Percentiles rank a stretch among this genome's conserved stretches.
Conservation (phyloP, 2,113 vertebrate genomes). For the Heptranchias perlo region DNA sequence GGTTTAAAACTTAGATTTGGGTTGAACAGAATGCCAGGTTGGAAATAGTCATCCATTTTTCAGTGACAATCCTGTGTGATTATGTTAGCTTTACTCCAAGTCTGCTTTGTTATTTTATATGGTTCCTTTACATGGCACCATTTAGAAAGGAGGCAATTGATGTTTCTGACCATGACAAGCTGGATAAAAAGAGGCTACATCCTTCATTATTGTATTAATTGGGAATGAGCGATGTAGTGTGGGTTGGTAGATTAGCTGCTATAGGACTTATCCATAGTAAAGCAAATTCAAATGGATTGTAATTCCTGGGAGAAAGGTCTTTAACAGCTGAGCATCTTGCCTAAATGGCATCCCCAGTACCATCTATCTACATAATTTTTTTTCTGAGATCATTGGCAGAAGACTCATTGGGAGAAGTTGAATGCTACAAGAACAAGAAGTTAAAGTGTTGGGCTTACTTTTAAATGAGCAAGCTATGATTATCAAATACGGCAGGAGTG, state of each 20-base stretch:
- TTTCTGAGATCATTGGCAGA: neutral
- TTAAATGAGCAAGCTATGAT: neutral
- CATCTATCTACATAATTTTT: neutral
- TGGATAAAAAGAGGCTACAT: neutral
- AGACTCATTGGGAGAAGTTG: neutral
- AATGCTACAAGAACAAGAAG: neutral
- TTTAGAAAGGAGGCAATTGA: neutral
- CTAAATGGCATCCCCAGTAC: neutral
- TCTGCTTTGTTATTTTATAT: neutral
- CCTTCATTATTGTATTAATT: neutral
- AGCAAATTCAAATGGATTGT: constrained; percentile 27
- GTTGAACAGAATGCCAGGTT: neutral
- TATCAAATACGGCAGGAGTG: neutral
- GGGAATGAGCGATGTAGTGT: neutral
- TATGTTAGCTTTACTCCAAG: neutral
- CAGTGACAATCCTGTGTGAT: neutral
- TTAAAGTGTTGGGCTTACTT: neutral
- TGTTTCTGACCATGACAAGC: neutral
- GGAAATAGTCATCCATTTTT: neutral
- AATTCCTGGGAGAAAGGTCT: neutral
- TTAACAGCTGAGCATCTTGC: neutral
- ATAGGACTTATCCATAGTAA: neutral
- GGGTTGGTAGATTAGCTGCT: constrained; percentile 7
- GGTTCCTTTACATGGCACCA: neutral
- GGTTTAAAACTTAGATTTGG: neutral